Evolutionary conservation across 2,888 invertebrate genomes (phyloP).

Genomic region (Acanthococcus lagerstroemiae): DNA sequence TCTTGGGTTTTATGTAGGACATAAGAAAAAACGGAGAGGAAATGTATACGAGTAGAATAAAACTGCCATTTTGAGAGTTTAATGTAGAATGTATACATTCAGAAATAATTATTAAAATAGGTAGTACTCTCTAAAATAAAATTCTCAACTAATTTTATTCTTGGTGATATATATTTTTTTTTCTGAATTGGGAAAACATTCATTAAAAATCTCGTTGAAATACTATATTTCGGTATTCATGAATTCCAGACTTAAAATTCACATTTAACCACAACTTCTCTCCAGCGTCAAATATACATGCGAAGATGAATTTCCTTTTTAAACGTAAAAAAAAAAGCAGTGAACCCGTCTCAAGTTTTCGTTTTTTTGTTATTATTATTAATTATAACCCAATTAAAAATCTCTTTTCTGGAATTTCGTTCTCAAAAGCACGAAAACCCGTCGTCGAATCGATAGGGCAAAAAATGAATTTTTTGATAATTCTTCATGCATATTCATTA

Average conservation of each 20-base stretch:
- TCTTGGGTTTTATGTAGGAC: too few species aligned
- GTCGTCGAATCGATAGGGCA: too few species aligned
- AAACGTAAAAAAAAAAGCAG: not conserved
- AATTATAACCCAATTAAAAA: slow-evolving; percentile 31
- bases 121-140: too few species aligned
- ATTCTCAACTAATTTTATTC: too few species aligned
- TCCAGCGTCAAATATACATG: not conserved
- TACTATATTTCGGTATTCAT: slow-evolving; percentile 8
- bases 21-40: not conserved
- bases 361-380: slow-evolving; percentile 18
- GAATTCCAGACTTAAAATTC: not conserved
- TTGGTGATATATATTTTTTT: not conserved
- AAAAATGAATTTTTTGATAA: slow-evolving; percentile 9
- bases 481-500: slow-evolving; percentile 29
- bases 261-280: not conserved
- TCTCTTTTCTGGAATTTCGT: not conserved
- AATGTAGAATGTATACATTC: too few species aligned
- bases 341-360: not conserved
- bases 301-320: not conserved
- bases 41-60: not conserved
- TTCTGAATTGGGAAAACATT: not conserved
- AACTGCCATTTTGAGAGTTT: not conserved
- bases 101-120: not conserved
- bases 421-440: not conserved
- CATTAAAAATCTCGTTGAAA: slow-evolving; percentile 9